Evolutionary conservation across 2,888 invertebrate genomes (phyloP).

Genomic region (Scaptomyza polygonia): DNA sequence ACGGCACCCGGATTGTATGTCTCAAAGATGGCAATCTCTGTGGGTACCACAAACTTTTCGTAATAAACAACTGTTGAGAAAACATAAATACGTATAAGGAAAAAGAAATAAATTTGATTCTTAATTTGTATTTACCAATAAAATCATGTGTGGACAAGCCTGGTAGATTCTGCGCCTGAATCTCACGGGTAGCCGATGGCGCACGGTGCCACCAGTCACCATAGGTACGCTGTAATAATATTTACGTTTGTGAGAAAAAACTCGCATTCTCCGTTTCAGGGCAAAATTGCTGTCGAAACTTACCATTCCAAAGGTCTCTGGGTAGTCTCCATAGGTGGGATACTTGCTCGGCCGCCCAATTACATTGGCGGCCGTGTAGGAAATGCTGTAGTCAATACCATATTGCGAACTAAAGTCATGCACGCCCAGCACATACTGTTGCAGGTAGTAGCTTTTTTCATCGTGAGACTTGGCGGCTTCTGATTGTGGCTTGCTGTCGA

Average conservation of each 20-base stretch:
- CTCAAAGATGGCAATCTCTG: conserved; percentile 90
- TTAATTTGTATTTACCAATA: conserved; percentile 86
- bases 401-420: conserved; percentile 95
- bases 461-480: conserved; percentile 25
- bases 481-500: conserved; percentile 41
- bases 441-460: conserved; percentile 83
- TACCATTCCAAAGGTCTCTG: conserved; percentile 95
- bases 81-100: background rate
- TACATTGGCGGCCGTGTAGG: conserved; percentile 94
- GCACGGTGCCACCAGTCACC: conserved; percentile 93
- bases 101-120: background rate
- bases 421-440: conserved; percentile 92
- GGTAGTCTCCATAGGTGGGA: conserved; percentile 96
- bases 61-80: conserved; percentile 81
- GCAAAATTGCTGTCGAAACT: conserved; percentile 43
- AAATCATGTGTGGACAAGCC: conserved; percentile 90
- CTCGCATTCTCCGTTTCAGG: background rate
- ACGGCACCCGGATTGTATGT: conserved; percentile 94
- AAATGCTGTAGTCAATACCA: conserved; percentile 93
- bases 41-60: conserved; percentile 83
- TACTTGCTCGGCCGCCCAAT: conserved; percentile 93
- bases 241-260: background rate
- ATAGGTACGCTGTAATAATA: conserved; percentile 89
- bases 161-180: conserved; percentile 90
- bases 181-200: conserved; percentile 89